Conservation (phyloP, 1,140 invertebrate genomes). For the Brachionus rotundiformis region DNA sequence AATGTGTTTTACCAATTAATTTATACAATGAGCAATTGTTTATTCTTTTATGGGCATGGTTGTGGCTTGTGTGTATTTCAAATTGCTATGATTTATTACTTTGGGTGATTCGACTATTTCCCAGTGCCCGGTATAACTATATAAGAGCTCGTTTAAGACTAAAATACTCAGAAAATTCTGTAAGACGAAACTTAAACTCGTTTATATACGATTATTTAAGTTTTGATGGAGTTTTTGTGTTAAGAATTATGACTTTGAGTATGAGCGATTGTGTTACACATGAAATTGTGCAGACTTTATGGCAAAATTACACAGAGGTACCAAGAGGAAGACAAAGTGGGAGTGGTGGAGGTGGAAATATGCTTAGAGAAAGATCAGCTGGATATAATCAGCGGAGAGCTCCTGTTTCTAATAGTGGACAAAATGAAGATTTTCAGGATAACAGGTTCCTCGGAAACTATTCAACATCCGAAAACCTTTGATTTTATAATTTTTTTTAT, state of each 20-base stretch:
- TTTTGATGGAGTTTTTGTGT: slow-evolving; percentile 66
- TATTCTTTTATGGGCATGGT: slow-evolving; percentile 63
- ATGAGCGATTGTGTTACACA: slow-evolving; percentile 67
- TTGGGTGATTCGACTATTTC: slow-evolving; percentile 31
- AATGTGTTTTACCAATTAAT: slow-evolving; percentile 62
- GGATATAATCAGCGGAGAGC: slow-evolving; percentile 9
- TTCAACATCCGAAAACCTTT: slow-evolving; percentile 36
- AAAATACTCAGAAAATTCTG: slow-evolving; percentile 44
- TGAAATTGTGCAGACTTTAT: slow-evolving; percentile 65
- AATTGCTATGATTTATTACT: slow-evolving; percentile 59
- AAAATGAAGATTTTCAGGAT: slow-evolving; percentile 33
- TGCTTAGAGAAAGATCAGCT: slow-evolving; percentile 13
- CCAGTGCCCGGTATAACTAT: slow-evolving; percentile 32
- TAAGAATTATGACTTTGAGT: slow-evolving; percentile 66
- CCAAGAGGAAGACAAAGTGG: background rate
- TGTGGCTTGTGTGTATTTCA: slow-evolving; percentile 58
- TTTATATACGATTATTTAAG: slow-evolving; percentile 67
- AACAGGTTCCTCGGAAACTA: slow-evolving; percentile 3
- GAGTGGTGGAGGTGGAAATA: background rate
- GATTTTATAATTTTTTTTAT: background rate
- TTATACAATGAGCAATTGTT: slow-evolving; percentile 64
- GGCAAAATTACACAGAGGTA: slow-evolving; percentile 59
- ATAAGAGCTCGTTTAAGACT: slow-evolving; percentile 14
- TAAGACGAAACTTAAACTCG: slow-evolving; percentile 42
- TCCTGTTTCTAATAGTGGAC: background rate